phyloP scores from a whole-genome alignment of 2,797 vertebrate species.

The Rhinoraja longicauda region DNA sequence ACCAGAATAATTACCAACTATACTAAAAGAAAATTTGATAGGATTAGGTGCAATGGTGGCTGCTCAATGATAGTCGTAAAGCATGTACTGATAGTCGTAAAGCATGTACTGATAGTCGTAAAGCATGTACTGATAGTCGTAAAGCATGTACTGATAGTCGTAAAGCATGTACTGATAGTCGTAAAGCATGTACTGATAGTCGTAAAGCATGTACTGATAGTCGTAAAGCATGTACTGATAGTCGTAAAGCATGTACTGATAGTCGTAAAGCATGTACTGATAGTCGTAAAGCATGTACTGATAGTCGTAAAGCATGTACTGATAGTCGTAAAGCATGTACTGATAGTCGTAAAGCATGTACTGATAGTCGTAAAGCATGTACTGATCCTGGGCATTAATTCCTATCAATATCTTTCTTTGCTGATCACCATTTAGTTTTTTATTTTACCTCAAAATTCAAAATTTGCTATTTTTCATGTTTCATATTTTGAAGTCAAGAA shows the following conservation, averaged over 20 bases:
- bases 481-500: not conserved
- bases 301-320: not conserved
- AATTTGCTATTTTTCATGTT: not conserved
- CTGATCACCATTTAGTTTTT: not conserved
- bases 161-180: not conserved
- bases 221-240: not conserved
- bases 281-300: not conserved
- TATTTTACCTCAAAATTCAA: not conserved
- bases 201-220: not conserved
- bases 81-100: not conserved
- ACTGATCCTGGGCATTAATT: not conserved
- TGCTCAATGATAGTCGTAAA: not conserved
- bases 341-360: not conserved
- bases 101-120: not conserved
- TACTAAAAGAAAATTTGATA: no score
- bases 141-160: not conserved
- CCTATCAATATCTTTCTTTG: not conserved
- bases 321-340: not conserved
- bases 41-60: not conserved
- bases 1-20: no score
- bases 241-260: not conserved
- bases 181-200: not conserved
- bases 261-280: not conserved
- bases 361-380: not conserved
- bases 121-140: not conserved